phyloP scores from a whole-genome alignment of 2,888 invertebrate genomes.

The Celastrina argiolus region DNA sequence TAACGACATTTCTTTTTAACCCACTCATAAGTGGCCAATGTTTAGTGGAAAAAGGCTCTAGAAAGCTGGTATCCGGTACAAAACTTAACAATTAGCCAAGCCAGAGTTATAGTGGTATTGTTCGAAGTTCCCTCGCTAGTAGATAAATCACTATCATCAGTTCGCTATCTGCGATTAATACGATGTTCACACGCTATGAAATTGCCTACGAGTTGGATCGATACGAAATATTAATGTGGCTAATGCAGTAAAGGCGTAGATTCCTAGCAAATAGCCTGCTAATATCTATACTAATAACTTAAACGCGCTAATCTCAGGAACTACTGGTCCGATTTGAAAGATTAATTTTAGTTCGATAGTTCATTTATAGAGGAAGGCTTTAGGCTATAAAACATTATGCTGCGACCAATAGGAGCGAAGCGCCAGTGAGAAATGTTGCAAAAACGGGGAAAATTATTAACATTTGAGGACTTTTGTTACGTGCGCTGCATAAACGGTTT shows the following conservation, averaged over 20 bases:
- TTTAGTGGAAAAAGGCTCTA: not conserved
- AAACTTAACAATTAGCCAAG: conserved; percentile 6
- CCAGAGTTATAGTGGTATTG: conserved; percentile 16
- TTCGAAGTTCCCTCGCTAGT: conserved; percentile 11
- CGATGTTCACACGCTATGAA: conserved; percentile 22
- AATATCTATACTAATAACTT: no score
- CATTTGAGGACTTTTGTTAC: no score
- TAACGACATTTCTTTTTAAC: not conserved
- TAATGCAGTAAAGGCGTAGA: not conserved
- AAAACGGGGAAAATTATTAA: no score
- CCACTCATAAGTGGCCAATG: not conserved
- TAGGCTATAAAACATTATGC: no score
- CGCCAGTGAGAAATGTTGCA: no score
- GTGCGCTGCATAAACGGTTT: no score
- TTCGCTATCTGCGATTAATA: conserved; percentile 11
- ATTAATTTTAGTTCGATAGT: no score
- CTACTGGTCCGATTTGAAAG: no score
- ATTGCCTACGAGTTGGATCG: not conserved
- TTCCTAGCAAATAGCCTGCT: not conserved
- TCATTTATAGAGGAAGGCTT: no score
- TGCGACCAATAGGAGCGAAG: no score
- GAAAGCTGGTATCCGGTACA: conserved; percentile 10
- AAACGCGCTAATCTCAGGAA: no score
- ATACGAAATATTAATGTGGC: not conserved
- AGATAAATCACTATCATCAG: conserved; percentile 21